Evolutionary conservation across 2,888 invertebrate genomes (phyloP).

Genomic region (Pyrocoelia pectoralis): DNA sequence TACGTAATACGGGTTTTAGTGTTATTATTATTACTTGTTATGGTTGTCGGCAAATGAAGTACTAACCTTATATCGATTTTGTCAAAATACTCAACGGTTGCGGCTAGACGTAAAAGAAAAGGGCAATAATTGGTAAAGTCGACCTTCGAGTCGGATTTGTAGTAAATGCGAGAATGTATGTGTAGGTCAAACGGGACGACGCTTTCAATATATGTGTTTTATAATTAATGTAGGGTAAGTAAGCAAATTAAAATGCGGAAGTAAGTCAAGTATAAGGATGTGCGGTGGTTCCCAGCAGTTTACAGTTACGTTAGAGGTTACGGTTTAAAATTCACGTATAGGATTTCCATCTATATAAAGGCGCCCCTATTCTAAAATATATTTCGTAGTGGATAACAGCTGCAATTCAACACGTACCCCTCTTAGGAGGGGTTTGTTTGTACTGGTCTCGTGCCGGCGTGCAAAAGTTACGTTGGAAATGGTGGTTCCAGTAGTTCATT

Average conservation of each 20-base stretch:
- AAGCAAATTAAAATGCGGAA: constrained; percentile 12
- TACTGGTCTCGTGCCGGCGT: constrained; percentile 59
- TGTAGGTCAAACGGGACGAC: neutral
- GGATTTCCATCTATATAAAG: constrained; percentile 34
- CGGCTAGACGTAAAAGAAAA: too few species aligned
- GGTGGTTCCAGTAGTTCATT: constrained; percentile 49
- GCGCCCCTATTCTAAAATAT: constrained; percentile 37
- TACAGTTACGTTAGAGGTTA: constrained; percentile 18
- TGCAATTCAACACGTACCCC: constrained; percentile 59
- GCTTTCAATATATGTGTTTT: neutral
- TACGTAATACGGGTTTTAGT: too few species aligned
- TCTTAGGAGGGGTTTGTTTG: constrained; percentile 58
- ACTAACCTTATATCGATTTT: too few species aligned
- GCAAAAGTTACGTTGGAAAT: constrained; percentile 55
- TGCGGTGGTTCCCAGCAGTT: constrained; percentile 20
- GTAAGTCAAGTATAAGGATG: constrained; percentile 1
- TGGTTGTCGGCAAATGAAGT: too few species aligned
- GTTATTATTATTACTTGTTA: too few species aligned
- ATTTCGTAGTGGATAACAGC: constrained; percentile 50
- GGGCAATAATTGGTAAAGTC: too few species aligned
- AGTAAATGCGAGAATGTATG: too few species aligned
- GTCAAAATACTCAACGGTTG: too few species aligned
- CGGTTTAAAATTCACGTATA: constrained; percentile 35
- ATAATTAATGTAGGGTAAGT: neutral
- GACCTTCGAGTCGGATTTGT: too few species aligned